Evolutionary conservation across 2,888 invertebrate species (phyloP), one percentile per base, ranked within the genome.

Genomic region (Eristalis arbustorum): DNA sequence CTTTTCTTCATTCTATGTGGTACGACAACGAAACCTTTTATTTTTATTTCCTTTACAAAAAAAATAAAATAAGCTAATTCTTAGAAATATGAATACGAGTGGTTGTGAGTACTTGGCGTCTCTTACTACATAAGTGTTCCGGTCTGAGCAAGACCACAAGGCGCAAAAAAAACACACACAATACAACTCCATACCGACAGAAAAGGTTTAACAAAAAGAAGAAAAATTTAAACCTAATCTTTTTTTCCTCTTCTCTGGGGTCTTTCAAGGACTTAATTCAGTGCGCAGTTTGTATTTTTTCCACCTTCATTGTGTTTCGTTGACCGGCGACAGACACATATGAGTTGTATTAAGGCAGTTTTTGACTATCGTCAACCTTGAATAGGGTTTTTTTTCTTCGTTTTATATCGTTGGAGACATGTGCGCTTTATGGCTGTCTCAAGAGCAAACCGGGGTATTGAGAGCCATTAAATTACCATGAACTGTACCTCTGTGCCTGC

Each of bases 191-290:
- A 59, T 31, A 42, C 42, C 62, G 37, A 56, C 49, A 67, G n/a
- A 73, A 61, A 67, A 67, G 42, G 71, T 40, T 71, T 42, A 34
- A 69, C 40, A 34, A 31, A 31, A 31, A 31, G 5, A 31, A 31
- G 10, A 4, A 31, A 61, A 71, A 66, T 40, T 56, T 71, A 64
- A 80, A 67, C 72, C 63, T 64, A 73, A 72, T 62, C 66, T 69
- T 34, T 64, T n/a, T 69, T 22, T 62, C 18, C 25, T 80, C 23
- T 42, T 66, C 14, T 72, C 37, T 40, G 22, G 10, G 3, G 8
- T n/a, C 56, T 69, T 85, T 85, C 82, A 85, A 85, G 85, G 85
- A 78, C 81, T 82, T 77, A 74, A 74, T 82, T 85, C 56, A 66
- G 77, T 81, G 63, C 76, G 73, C 80, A 80, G 80, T 79, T 72